Conservation (phyloP, 2,113 vertebrate genomes). For the Otus sunia region DNA sequence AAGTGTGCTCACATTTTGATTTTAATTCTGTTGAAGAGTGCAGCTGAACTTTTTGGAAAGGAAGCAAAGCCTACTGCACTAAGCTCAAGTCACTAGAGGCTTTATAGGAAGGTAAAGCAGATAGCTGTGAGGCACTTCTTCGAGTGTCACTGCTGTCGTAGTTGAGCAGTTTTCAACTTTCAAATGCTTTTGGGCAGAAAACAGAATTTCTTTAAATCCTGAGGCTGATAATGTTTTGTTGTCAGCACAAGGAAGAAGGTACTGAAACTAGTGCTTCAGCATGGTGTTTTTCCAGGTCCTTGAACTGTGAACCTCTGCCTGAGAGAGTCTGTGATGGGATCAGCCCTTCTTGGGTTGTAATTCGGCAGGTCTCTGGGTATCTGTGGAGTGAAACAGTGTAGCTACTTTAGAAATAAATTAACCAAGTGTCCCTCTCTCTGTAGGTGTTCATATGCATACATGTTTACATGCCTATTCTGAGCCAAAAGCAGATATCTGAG, state of each 20-base stretch:
- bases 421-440: neutral
- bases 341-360: accelerated
- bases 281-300: neutral
- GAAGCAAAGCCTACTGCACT: neutral
- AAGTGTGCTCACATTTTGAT: neutral
- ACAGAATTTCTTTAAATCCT: neutral
- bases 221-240: neutral
- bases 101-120: neutral
- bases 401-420: neutral
- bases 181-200: neutral
- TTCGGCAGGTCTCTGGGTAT: neutral
- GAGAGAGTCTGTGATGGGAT: neutral
- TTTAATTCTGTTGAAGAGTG: neutral
- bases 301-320: neutral
- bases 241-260: neutral
- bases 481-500: neutral
- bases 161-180: neutral
- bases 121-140: neutral
- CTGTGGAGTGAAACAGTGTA: neutral
- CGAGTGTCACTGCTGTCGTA: neutral
- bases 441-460: neutral
- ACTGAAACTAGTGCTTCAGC: neutral
- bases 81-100: neutral
- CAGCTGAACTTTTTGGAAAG: neutral
- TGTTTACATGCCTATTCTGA: neutral